Conservation (phyloP, 2,888 invertebrate genomes). For the Kuschelorhynchus macadamiae region DNA sequence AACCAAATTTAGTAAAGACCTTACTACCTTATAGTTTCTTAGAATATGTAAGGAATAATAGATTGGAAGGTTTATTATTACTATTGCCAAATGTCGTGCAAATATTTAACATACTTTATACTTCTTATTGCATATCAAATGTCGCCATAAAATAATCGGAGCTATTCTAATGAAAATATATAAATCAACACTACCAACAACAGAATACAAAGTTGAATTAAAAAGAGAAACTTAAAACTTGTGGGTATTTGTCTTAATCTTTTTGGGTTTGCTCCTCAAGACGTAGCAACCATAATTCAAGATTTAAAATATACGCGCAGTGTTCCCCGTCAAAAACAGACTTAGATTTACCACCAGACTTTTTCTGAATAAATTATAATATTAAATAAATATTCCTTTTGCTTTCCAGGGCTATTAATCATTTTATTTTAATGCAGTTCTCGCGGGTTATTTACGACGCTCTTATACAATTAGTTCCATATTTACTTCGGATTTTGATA, state of each 20-base stretch:
- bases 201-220: conserved; percentile 10
- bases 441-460: conserved; percentile 56
- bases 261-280: conserved; percentile 49
- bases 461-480: conserved; percentile 50
- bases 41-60: no score
- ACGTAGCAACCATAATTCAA: conserved; percentile 60
- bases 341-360: conserved; percentile 63
- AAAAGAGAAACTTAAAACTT: conserved; percentile 22
- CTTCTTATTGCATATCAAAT: no score
- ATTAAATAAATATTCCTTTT: conserved; percentile 62
- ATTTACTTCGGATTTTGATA: conserved; percentile 44
- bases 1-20: no score
- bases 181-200: no score
- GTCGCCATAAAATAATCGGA: no score
- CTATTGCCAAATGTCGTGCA: no score
- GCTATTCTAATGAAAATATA: no score
- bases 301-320: conserved; percentile 64
- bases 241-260: conserved; percentile 44
- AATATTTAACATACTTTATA: no score
- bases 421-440: conserved; percentile 61
- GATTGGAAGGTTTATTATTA: no score
- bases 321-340: conserved; percentile 61
- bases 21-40: no score
- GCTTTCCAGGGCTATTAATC: conserved; percentile 57
- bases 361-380: conserved; percentile 65